Base-by-base conservation (phyloP, 2,113 vertebrate species). In the Leptodactylus fuscus region DNA sequence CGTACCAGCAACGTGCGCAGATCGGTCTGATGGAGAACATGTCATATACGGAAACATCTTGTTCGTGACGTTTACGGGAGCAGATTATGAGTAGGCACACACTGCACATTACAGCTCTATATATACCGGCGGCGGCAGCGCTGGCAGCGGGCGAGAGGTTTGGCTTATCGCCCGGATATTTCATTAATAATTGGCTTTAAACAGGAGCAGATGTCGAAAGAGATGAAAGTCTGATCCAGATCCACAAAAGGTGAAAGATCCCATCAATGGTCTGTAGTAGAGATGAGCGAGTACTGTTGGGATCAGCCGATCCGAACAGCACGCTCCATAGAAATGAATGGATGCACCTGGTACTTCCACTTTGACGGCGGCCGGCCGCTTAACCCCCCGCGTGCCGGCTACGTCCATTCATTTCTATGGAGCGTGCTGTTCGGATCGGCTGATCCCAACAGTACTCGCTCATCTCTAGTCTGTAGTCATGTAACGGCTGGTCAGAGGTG, bases 171-270 rank as follows among this genome's bases (percentile, higher is more conserved):
- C 82, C 83, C 60, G 13, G 60, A 53, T n/a, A 85, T 69, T 78
- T 85, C 32, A 79, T 85, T 85, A 78, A 79, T 79, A 85, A 70
- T 79, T 85, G 83, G 32, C 60, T 38, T 41, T 36, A 69, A 78
- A 49, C 18, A 11, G 36, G 34, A 85, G 73, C 83, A 85, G 74
- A 67, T 85, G 83, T 27, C 44, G 29, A 24, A 82, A 53, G 13
- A 70, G 58, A 77, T 67, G 74, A 79, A 85, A 85, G 83, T 67
- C 55, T 62, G 12, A 67, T 58, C 22, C 41, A 49, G 3, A 76
- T 76, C 22, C 36, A 41, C 71, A 77, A 74, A 22, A 75, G 44
- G 58, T 34, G 27, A 77, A 77, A 84, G 73, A n/a, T n/a, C n/a
- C n/a, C n/a, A n/a, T n/a, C n/a, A n/a, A n/a, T n/a, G n/a, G n/a